Conservation (phyloP, 2,113 vertebrate species). For the Potamarius usumacintae region DNA sequence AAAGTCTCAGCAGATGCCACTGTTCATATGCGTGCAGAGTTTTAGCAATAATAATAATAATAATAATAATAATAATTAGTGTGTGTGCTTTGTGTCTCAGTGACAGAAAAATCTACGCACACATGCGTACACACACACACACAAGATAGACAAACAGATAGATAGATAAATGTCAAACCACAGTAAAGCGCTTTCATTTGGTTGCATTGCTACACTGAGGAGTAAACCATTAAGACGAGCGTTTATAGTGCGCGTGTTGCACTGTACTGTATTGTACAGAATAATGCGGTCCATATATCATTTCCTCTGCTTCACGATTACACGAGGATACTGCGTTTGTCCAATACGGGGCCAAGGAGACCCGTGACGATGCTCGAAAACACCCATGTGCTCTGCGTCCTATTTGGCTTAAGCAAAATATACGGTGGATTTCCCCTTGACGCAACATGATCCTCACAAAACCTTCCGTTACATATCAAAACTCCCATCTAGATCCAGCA, state of each 20-base stretch:
- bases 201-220: neutral
- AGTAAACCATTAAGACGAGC: neutral
- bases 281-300: neutral
- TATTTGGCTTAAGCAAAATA: slow-evolving; percentile 15
- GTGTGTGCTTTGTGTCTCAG: neutral
- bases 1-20: slow-evolving; percentile 45
- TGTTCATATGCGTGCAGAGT: slow-evolving; percentile 2
- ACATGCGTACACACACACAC: no score
- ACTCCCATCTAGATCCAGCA: neutral
- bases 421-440: slow-evolving; percentile 15
- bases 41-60: neutral
- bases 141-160: neutral
- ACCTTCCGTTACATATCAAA: neutral
- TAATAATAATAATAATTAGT: neutral
- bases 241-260: neutral
- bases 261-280: neutral
- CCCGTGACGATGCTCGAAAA: neutral
- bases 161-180: slow-evolving; percentile 16
- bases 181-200: neutral
- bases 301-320: neutral
- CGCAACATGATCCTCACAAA: neutral
- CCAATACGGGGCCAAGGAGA: neutral
- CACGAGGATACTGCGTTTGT: neutral
- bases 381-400: neutral
- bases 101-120: neutral